Evolutionary conservation across 1,140 invertebrate species (phyloP).

Genomic region (Sipha flava): DNA sequence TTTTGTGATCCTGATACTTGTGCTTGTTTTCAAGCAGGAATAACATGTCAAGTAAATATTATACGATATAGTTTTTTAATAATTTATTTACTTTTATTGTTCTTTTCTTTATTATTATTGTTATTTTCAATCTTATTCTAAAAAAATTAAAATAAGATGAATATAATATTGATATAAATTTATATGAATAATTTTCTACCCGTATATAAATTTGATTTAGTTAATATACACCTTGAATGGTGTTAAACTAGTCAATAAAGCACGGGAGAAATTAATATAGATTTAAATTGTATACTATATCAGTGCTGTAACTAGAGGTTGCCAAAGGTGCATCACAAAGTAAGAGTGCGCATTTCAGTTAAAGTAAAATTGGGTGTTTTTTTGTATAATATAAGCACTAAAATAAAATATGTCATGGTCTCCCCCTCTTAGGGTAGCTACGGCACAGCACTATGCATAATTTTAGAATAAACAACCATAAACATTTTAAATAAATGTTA

Average conservation of each 20-base stretch:
- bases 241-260: neutral
- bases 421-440: too few species aligned
- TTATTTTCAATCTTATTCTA: too few species aligned
- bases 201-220: neutral
- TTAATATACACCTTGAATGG: neutral
- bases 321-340: too few species aligned
- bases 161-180: neutral
- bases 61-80: neutral
- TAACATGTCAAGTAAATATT: constrained; percentile 78
- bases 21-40: constrained; percentile 84
- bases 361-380: too few species aligned
- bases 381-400: too few species aligned
- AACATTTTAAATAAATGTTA: neutral
- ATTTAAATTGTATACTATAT: too few species aligned
- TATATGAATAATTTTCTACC: neutral
- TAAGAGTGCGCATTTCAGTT: too few species aligned
- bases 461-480: neutral
- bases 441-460: too few species aligned
- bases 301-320: too few species aligned
- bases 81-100: neutral
- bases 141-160: neutral
- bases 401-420: too few species aligned
- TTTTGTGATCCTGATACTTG: constrained; percentile 93
- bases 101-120: neutral
- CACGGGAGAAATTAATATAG: neutral